phyloP scores from a whole-genome alignment of 2,113 vertebrate species.

The Myiagra hebetior region DNA sequence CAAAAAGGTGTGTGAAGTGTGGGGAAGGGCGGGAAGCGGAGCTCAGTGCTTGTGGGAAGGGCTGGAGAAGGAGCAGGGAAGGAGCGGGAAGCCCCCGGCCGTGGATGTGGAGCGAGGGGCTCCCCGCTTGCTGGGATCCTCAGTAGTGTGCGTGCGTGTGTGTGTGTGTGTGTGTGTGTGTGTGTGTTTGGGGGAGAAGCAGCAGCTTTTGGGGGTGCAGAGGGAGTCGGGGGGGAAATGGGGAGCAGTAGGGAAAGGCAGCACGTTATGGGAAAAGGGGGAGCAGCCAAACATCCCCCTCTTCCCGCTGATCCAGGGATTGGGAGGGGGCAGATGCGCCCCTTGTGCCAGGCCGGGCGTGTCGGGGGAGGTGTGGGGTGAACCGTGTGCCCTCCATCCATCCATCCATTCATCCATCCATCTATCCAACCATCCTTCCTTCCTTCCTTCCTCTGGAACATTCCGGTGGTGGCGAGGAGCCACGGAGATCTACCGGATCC shows the following conservation, averaged over 20 bases:
- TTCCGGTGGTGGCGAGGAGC: slow-evolving; percentile 24
- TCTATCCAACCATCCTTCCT: not conserved
- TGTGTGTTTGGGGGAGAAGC: not conserved
- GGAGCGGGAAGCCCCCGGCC: not conserved
- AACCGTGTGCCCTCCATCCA: slow-evolving; percentile 44
- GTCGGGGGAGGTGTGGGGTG: not conserved
- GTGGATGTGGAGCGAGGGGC: not conserved
- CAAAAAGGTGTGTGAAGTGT: not conserved
- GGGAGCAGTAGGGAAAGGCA: not conserved
- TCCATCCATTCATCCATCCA: not conserved
- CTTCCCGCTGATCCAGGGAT: not conserved
- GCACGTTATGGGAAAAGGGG: not conserved
- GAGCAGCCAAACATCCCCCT: not conserved
- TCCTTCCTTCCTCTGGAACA: slow-evolving; percentile 38
- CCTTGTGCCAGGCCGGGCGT: not conserved
- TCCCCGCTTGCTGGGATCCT: not conserved
- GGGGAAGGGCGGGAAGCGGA: not conserved
- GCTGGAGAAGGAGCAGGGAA: not conserved
- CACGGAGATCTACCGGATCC: slow-evolving; percentile 66
- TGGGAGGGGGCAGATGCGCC: not conserved
- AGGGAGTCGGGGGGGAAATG: not conserved
- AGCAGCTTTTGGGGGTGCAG: not conserved
- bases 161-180: not conserved
- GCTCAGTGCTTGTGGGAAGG: not conserved
- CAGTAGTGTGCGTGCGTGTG: not conserved